These are phyloP conservation scores for Phaonia tiefii DNA, from an alignment of 2,888 invertebrate species.

Conservation along the genomic window DNA sequence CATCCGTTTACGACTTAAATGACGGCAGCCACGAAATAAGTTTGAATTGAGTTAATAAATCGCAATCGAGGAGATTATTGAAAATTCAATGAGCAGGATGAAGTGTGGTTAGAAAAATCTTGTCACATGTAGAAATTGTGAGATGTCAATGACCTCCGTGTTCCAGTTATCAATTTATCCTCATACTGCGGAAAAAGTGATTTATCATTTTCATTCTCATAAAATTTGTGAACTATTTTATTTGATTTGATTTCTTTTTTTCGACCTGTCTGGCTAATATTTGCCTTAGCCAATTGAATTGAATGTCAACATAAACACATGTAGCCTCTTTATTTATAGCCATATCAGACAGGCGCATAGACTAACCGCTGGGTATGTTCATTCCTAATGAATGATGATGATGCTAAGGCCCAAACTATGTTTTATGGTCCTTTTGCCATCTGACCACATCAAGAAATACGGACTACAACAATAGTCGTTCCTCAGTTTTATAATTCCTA, in stretches of 20 bases:
- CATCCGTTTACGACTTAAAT: background rate
- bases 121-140: too few species aligned
- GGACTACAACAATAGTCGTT: background rate
- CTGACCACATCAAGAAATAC: conserved; percentile 6
- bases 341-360: conserved; percentile 25
- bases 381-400: too few species aligned
- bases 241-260: conserved; percentile 1
- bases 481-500: background rate
- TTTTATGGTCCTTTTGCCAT: conserved; percentile 14
- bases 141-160: too few species aligned
- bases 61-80: too few species aligned
- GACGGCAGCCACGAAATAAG: too few species aligned
- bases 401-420: background rate
- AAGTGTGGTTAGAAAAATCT: too few species aligned
- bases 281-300: conserved; percentile 61
- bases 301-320: conserved; percentile 17
- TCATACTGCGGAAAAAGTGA: too few species aligned
- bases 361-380: background rate
- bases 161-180: too few species aligned
- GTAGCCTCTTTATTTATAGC: conserved; percentile 53
- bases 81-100: too few species aligned
- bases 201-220: conserved; percentile 12
- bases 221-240: conserved; percentile 16
- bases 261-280: conserved; percentile 36
- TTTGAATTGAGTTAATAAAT: too few species aligned